Evolutionary conservation across 2,888 invertebrate genomes (phyloP), one percentile per base, ranked within the genome.

Genomic region (Mylabris sibirica): DNA sequence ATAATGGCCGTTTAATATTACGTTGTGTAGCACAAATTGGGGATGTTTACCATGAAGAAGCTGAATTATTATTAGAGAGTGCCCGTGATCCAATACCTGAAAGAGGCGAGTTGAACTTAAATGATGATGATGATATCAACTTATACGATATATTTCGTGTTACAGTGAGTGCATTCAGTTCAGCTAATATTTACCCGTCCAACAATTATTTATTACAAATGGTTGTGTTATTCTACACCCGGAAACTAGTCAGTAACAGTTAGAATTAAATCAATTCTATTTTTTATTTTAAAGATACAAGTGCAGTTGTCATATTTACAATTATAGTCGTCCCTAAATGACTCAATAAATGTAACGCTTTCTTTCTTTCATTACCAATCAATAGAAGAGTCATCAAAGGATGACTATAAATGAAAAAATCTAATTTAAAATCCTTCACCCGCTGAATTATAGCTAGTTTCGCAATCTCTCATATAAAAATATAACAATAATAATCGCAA

Each of bases 51-150:
- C 88, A 89, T 76, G 88, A 89, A 82, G 89, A 89, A 67, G 90
- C 91, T 65, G 92, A 90, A 79, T 85, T 91, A 74, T 90, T 92
- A 81, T 89, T 93, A 80, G 90, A 91, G 70, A 90, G 90, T 68
- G 90, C 91, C 61, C 89, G 91, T 66, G 93, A 93, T 85, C 94
- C 94, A 5, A 88, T 92, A 77, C 93, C 93, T 22, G 93, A 93
- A 83, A 89, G 93, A 88, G 93, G 93, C 93, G 83, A 87, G 87
- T 76, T 53, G n/a, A 49, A 20, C 49, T 49, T 20, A 9, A 20
- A 8, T 20, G 20, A 49, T 49, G 20, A 49, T 49, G 20, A 49
- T 49, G 20, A 49, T 49, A 49, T 49, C 49, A 49, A 49, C 20
- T 73, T 68, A 65, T 60, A 22, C 38, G 11, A 61, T 24, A 17